Evolutionary conservation across 2,113 vertebrate genomes (phyloP).

Genomic region (Hystrix cristata): DNA sequence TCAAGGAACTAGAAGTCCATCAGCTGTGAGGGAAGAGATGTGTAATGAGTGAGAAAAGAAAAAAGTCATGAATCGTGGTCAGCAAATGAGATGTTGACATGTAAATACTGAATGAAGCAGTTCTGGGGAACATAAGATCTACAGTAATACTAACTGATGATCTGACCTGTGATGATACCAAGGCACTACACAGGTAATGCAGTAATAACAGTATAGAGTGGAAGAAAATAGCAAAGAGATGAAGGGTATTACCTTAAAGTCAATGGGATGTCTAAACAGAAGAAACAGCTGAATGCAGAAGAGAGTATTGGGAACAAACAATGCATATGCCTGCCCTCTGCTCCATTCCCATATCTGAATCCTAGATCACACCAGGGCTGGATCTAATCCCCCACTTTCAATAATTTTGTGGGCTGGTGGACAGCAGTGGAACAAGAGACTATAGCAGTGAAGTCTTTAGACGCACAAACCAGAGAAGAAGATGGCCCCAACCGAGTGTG

Average conservation of each 20-base stretch:
- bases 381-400: constrained; percentile 77
- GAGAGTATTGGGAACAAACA: not conserved
- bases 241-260: not conserved
- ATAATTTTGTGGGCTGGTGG: not conserved
- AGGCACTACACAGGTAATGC: not conserved
- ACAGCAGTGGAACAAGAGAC: not conserved
- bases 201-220: not conserved
- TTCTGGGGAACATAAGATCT: not conserved
- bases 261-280: no score
- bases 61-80: not conserved
- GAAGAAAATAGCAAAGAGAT: not conserved
- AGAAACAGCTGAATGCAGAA: not conserved
- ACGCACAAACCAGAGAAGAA: not conserved
- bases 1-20: not conserved
- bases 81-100: not conserved
- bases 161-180: not conserved
- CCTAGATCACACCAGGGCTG: constrained; percentile 31
- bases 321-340: not conserved
- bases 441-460: not conserved
- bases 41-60: not conserved
- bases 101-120: not conserved
- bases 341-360: not conserved
- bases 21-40: not conserved
- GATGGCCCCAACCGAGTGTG: not conserved
- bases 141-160: not conserved